Evolutionary conservation across 2,797 vertebrate genomes (phyloP).

Genomic region (Margarornis squamiger): DNA sequence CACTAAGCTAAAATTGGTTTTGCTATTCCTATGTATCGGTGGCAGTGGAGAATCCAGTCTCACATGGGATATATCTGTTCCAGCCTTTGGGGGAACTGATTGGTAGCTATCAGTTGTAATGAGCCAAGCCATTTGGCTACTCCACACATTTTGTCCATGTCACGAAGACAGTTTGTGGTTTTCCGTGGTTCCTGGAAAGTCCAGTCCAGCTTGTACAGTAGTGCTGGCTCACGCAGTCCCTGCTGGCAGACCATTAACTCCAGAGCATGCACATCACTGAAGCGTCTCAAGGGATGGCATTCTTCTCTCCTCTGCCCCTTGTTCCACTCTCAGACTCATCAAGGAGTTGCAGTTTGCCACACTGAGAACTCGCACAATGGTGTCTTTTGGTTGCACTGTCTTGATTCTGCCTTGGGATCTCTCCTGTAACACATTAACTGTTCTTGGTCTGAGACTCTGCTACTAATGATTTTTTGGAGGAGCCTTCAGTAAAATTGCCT

Average conservation of each 20-base stretch:
- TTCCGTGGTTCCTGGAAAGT: slow-evolving; percentile 15
- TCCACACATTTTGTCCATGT: background rate
- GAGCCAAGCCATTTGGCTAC: background rate
- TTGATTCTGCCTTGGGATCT: background rate
- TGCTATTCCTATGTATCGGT: background rate
- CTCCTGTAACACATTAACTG: background rate
- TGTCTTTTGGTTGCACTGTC: background rate
- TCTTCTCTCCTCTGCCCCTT: background rate
- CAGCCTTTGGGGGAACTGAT: background rate
- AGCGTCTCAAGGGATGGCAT: background rate
- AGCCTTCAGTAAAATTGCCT: background rate
- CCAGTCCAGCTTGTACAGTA: slow-evolving; percentile 19
- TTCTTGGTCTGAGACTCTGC: background rate
- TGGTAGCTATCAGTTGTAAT: background rate
- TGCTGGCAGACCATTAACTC: background rate
- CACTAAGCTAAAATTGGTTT: background rate
- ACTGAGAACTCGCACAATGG: background rate
- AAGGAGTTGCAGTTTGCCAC: background rate
- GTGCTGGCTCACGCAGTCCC: background rate
- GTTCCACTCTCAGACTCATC: background rate
- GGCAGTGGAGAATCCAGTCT: background rate
- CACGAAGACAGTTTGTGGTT: background rate
- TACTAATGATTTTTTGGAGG: background rate
- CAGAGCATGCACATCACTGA: background rate
- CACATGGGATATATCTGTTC: background rate